Conservation (phyloP, 2,113 vertebrate species). For the Corvus hawaiiensis region DNA sequence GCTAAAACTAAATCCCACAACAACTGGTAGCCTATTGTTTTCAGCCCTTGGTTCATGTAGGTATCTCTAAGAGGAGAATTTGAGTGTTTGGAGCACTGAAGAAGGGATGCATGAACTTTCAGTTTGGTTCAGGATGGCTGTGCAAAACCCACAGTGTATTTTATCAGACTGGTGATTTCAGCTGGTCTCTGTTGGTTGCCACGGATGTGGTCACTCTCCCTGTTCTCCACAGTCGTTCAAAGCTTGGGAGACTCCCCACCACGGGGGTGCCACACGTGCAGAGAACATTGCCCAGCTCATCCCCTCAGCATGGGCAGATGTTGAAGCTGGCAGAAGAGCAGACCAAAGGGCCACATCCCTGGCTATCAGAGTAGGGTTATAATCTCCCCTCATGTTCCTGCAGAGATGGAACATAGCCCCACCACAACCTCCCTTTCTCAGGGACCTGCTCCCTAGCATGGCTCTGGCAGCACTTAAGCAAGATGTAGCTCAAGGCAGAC, state of each 20-base stretch:
- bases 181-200: too few relatives aligned
- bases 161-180: not conserved
- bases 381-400: too few relatives aligned
- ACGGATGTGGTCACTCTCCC: not conserved
- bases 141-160: not conserved
- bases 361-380: not conserved
- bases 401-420: not conserved
- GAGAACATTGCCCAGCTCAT: not conserved
- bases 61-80: not conserved
- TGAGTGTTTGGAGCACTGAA: not conserved
- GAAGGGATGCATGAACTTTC: not conserved
- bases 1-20: not conserved
- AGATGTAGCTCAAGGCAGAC: not conserved
- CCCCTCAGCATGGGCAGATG: accelerated
- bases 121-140: not conserved
- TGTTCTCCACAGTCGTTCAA: accelerated
- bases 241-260: not conserved
- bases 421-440: not conserved
- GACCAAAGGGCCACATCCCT: not conserved
- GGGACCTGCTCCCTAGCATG: accelerated
- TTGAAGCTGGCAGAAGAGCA: not conserved
- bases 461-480: accelerated
- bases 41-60: not conserved
- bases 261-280: accelerated
- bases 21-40: not conserved